phyloP scores from a whole-genome alignment of 64 coral and sea anemone species.

The Porites lutea region DNA sequence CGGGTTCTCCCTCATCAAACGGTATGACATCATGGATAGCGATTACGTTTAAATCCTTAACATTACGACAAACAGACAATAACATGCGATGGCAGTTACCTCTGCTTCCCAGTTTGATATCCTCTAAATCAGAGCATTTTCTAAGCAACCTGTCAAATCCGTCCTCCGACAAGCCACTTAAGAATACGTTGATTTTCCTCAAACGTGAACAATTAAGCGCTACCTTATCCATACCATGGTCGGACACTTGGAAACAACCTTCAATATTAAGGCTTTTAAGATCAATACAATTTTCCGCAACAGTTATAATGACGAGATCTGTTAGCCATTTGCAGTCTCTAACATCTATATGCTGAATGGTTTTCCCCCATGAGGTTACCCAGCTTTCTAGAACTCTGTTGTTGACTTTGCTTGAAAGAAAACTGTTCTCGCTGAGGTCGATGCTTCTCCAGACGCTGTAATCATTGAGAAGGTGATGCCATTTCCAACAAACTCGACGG shows the following conservation, averaged over 20 bases:
- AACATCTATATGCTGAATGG: conserved; percentile 64
- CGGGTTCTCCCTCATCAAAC: conserved; percentile 78
- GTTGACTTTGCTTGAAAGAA: conserved; percentile 52
- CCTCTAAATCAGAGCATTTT: conserved; percentile 65
- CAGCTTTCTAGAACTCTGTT: conserved; percentile 72
- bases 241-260: conserved; percentile 81
- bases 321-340: conserved; percentile 80
- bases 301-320: conserved; percentile 47
- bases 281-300: conserved; percentile 66
- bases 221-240: conserved; percentile 55
- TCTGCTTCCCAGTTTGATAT: conserved; percentile 79
- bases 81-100: conserved; percentile 80
- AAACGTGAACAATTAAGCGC: conserved; percentile 50
- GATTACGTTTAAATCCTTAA: conserved; percentile 62
- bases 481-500: conserved; percentile 78
- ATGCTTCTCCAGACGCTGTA: conserved; percentile 81
- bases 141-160: conserved; percentile 54
- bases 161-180: conserved; percentile 71
- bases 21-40: conserved; percentile 80
- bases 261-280: conserved; percentile 64
- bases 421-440: conserved; percentile 57
- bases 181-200: conserved; percentile 63
- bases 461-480: conserved; percentile 66
- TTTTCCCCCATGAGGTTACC: conserved; percentile 73
- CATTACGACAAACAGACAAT: conserved; percentile 53